Base-by-base conservation (phyloP, 2,113 vertebrate genomes). In the Sphaerodactylus townsendi region DNA sequence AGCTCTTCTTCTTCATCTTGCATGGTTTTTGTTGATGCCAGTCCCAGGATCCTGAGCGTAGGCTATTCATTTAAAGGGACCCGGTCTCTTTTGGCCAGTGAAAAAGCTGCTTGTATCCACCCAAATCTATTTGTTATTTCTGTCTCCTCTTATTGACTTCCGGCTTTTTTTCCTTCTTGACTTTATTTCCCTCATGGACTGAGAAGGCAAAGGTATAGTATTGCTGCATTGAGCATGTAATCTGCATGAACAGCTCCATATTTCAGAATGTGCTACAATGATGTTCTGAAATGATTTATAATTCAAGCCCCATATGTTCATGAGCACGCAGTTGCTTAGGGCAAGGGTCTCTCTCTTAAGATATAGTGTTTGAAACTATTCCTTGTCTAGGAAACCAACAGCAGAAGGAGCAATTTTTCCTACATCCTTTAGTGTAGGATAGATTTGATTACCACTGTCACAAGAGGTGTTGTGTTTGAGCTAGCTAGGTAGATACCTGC, bases 121-220 rank as follows among this genome's bases (percentile, higher is more conserved):
- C 59, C 25, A 1, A 62, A 62, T 10, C 23, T 62, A 25, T 69
- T 35, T 56, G 62, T 77, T 93, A 86, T 85, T 88, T 0, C 21
- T 93, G 81, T 33, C 70, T 89, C 86, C 82, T 71, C 33, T 89
- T 68, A 81, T 86, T 96, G 90, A 96, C 91, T 88, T 94, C 82
- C 95, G 94, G 46, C 89, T 93, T 96, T 96, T 92, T 95, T 71
- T 94, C 90, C 94, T 86, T 85, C 83, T 93, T 84, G 48, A 92
- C 82, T 91, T 94, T 93, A 25, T 94, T 30, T 30, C 17, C 92
- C 90, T 76, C 92, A 90, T 95, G 96, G 96, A 95, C 94, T 92
- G 93, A 91, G 90, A 96, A 99, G 98, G 98, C 96, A 99, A 99
- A 99, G 98, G 98, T 98, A 98, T 94, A 85, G 96, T 98, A 92